These are phyloP conservation scores for Conistra vaccinii DNA, from an alignment of 2,888 invertebrate species.

Conservation along the genomic window DNA sequence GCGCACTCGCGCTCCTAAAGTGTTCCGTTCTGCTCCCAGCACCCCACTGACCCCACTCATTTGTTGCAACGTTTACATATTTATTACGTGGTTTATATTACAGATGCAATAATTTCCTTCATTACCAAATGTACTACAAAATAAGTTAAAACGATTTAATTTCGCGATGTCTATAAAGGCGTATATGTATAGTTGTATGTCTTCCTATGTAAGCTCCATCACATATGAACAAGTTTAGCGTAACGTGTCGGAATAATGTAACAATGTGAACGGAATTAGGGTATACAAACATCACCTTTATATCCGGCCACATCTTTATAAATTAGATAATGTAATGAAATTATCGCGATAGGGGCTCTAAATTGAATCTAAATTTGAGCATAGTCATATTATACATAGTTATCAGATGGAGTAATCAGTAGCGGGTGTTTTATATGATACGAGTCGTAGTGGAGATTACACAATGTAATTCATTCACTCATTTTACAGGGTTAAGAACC, in stretches of 20 bases:
- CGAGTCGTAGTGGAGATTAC: conserved; percentile 79
- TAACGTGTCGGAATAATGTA: conserved; percentile 76
- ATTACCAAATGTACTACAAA: conserved; percentile 54
- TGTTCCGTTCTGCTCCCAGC: conserved; percentile 45
- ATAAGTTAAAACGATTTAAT: conserved; percentile 62
- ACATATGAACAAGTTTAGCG: conserved; percentile 78
- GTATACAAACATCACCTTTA: conserved; percentile 81
- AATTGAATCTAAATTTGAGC: conserved; percentile 77
- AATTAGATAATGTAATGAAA: conserved; percentile 80
- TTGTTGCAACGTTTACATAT: conserved; percentile 56
- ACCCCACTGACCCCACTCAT: conserved; percentile 37
- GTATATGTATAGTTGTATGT: conserved; percentile 87
- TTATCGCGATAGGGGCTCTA: conserved; percentile 81
- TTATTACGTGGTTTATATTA: conserved; percentile 42
- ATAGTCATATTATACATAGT: conserved; percentile 78
- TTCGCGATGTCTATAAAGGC: conserved; percentile 78
- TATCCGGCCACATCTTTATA: conserved; percentile 85
- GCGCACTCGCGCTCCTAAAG: conserved; percentile 37
- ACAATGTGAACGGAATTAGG: conserved; percentile 81
- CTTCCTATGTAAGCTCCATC: conserved; percentile 89
- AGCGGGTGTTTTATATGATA: conserved; percentile 83
- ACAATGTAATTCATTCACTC: conserved; percentile 71
- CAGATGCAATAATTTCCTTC: conserved; percentile 56
- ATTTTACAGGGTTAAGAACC: conserved; percentile 82
- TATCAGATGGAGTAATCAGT: conserved; percentile 78